A percentile compares a stretch with the other conserved stretches of the same genome.
Conservation (phyloP, 2,113 vertebrate genomes). For the Podarcis raffonei region DNA sequence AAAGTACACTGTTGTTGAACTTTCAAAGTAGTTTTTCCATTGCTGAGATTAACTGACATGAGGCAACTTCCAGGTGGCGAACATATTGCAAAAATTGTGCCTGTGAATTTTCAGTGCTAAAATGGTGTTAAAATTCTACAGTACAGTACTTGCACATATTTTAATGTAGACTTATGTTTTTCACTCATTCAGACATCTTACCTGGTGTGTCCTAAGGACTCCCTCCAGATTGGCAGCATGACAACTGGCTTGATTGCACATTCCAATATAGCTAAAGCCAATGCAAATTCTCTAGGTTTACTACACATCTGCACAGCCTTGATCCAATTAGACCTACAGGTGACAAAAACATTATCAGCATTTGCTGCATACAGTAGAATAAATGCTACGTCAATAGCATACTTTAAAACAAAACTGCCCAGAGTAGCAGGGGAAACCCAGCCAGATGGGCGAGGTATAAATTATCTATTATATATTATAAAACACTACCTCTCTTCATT, state of each 20-base stretch:
- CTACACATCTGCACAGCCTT: conserved; percentile 99
- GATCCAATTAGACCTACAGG: conserved; percentile 94
- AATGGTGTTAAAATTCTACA: neutral
- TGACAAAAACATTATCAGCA: conserved; percentile 28
- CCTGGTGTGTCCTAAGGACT: conserved; percentile 97
- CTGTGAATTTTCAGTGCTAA: neutral
- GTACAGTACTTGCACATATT: neutral
- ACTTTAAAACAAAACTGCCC: neutral
- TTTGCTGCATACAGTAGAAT: neutral
- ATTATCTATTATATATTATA: too few species aligned
- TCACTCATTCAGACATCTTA: conserved; percentile 62
- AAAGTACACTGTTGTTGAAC: neutral
- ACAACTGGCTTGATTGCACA: conserved; percentile 99
- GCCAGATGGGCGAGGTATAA: too few species aligned
- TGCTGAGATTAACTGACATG: neutral
- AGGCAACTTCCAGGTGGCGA: neutral
- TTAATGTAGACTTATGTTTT: neutral
- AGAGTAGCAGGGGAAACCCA: too few species aligned
- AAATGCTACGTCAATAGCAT: neutral
- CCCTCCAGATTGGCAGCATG: conserved; percentile 94
- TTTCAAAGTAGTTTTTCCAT: neutral
- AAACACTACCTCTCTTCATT: neutral
- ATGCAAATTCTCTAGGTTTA: conserved; percentile 95
- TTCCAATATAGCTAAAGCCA: conserved; percentile 96
- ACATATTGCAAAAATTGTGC: neutral